Base-by-base conservation (phyloP, 2,113 vertebrate genomes). In the Chaetodon auriga region DNA sequence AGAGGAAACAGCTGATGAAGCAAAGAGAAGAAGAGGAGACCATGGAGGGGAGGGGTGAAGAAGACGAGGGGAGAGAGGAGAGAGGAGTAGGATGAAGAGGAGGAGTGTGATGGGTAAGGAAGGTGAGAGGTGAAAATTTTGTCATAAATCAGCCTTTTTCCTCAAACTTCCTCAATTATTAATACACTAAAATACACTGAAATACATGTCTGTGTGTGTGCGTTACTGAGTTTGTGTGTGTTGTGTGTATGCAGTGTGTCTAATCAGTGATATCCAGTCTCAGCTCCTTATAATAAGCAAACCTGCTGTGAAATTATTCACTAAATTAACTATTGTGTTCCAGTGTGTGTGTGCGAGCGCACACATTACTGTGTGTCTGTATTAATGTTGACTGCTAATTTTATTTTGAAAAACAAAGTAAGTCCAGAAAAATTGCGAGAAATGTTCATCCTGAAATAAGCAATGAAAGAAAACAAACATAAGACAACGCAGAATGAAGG, bases 331-430 rank as follows among this genome's bases (percentile, higher is more conserved):
- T 68, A 23, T 49, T 45, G 23, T 72, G 15, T 41, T 6, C 9
- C 41, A 7, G 41, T 41, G 41, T 41, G 9, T 9, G 41, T 41
- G 41, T 41, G 41, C 41, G n/a, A n/a, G 5, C 9, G 9, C 9
- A 9, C 9, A 9, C 9, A 4, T 41, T 41, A 9, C 9, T 41
- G 6, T 41, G 5, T 45, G 43, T 45, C 9, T 12, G 43, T 45
- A 45, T 48, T n/a, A 35, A 14, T 21, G 38, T 48, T 54, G 68
- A 73, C 71, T 68, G 73, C 62, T 68, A 83, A 83, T 68, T 78
- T 73, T 73, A 78, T 78, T 83, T 75, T 30, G 60, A 71, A 45
- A 66, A 45, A 66, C 75, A 61, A 83, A 78, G 51, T 83, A 36
- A 9, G 60, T 78, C 66, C 77, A 53, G 41, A 82, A 49, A 46